A percentile compares a stretch with the other conserved stretches of the same genome.
phyloP scores from a whole-genome alignment of 2,888 invertebrate genomes.

The Norana najaformis region DNA sequence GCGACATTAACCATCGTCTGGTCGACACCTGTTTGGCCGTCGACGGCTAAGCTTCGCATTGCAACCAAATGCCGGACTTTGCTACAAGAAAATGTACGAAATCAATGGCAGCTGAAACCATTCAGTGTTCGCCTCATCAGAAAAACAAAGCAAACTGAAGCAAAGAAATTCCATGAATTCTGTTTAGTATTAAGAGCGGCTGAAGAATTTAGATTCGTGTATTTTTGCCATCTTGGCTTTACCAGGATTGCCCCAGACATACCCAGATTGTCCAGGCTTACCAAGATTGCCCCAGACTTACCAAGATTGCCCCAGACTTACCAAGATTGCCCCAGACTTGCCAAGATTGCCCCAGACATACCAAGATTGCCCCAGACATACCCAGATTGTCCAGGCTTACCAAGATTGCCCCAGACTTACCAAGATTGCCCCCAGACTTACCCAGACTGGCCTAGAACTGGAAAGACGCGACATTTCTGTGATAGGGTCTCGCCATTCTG shows the following conservation, averaged over 20 bases:
- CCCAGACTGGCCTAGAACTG: conserved; percentile 65
- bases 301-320: background rate
- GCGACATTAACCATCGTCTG: background rate
- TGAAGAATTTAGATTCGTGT: background rate
- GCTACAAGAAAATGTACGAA: conserved; percentile 46
- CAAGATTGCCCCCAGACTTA: conserved; percentile 45
- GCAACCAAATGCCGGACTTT: conserved; percentile 55
- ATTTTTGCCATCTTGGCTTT: background rate
- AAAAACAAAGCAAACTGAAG: background rate
- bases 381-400: background rate
- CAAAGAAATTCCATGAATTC: too few relatives aligned
- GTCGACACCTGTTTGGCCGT: background rate
- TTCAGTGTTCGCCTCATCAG: background rate
- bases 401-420: background rate
- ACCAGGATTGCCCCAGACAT: background rate
- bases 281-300: background rate
- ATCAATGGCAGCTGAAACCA: background rate
- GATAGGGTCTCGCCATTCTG: conserved; percentile 79
- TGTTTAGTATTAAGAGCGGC: background rate
- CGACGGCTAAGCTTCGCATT: conserved; percentile 46
- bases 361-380: background rate
- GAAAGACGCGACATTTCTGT: conserved; percentile 78
- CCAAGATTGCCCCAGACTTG: background rate
- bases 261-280: background rate
- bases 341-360: background rate